Evolutionary conservation across 2,113 vertebrate species (phyloP).

Genomic region (Erpornis zantholeuca): DNA sequence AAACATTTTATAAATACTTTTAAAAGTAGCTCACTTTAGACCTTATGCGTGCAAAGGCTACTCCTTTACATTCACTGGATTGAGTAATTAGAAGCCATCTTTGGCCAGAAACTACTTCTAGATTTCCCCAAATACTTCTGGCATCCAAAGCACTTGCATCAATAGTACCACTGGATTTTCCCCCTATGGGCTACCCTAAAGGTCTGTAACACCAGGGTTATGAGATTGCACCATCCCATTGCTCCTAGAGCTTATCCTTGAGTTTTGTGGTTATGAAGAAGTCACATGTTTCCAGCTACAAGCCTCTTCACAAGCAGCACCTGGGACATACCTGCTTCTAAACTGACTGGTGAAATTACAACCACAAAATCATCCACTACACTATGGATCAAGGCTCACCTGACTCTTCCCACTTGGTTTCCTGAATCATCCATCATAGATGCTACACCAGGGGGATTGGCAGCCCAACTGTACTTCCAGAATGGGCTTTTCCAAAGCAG

Average conservation of each 20-base stretch:
- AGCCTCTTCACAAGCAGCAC: background rate
- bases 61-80: conserved; percentile 24
- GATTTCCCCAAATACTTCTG: background rate
- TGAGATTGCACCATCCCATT: background rate
- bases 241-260: background rate
- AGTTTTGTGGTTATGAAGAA: background rate
- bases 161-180: background rate
- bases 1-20: conserved; percentile 40
- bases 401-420: background rate
- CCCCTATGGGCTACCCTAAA: background rate
- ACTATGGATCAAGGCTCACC: background rate
- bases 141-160: background rate
- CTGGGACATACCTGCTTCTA: background rate
- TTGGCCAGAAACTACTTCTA: background rate
- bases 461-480: conserved; percentile 50
- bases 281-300: background rate
- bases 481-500: background rate
- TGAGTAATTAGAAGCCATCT: background rate
- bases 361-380: background rate
- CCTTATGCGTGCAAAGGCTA: background rate
- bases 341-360: background rate
- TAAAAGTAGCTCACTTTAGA: background rate
- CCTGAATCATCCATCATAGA: background rate
- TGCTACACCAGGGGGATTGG: background rate
- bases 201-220: background rate